A percentile compares a stretch with the other conserved stretches of the same genome.
Evolutionary conservation across 2,113 vertebrate genomes (phyloP).

Genomic region (Oncorhynchus mykiss): DNA sequence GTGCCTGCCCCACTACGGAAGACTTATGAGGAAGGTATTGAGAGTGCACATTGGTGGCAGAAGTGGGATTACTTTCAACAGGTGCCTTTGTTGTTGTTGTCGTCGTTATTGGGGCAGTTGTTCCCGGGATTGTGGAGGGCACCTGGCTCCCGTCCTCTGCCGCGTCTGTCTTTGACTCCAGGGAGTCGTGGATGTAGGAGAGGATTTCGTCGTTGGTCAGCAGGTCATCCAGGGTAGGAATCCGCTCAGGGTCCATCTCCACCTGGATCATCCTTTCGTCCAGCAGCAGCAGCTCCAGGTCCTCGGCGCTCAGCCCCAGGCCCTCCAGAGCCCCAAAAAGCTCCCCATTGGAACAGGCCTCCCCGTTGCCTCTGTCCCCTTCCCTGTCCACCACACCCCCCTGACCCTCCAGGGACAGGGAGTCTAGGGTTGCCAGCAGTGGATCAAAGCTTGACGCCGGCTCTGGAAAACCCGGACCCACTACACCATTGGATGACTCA

Average conservation of each 20-base stretch:
- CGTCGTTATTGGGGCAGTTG: conserved; percentile 2
- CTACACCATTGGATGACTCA: conserved; percentile 10
- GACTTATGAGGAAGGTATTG: conserved; percentile 51
- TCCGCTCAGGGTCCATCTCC: conserved; percentile 62
- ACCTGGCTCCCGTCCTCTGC: conserved; percentile 25
- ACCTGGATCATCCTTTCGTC: conserved; percentile 80
- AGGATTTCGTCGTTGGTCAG: conserved; percentile 72
- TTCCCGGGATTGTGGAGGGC: conserved; percentile 11
- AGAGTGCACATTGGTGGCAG: conserved; percentile 43
- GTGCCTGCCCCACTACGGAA: conserved; percentile 37
- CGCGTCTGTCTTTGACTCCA: conserved; percentile 48
- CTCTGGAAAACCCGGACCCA: conserved; percentile 19
- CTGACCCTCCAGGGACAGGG: conserved; percentile 64
- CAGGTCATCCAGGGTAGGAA: conserved; percentile 60
- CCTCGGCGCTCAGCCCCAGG: conserved; percentile 74
- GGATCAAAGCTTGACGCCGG: conserved; percentile 64
- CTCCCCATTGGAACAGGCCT: conserved; percentile 71
- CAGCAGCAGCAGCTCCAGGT: conserved; percentile 78
- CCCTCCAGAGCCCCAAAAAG: conserved; percentile 75
- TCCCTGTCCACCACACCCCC: conserved; percentile 35
- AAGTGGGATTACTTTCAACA: conserved; percentile 19
- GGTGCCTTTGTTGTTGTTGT: conserved; percentile 13
- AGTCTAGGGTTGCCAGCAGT: conserved; percentile 75
- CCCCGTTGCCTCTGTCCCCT: conserved; percentile 23
- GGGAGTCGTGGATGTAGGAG: conserved; percentile 66